Evolutionary conservation across 1,140 invertebrate species (phyloP).

Genomic region (Berghia stephanieae): DNA sequence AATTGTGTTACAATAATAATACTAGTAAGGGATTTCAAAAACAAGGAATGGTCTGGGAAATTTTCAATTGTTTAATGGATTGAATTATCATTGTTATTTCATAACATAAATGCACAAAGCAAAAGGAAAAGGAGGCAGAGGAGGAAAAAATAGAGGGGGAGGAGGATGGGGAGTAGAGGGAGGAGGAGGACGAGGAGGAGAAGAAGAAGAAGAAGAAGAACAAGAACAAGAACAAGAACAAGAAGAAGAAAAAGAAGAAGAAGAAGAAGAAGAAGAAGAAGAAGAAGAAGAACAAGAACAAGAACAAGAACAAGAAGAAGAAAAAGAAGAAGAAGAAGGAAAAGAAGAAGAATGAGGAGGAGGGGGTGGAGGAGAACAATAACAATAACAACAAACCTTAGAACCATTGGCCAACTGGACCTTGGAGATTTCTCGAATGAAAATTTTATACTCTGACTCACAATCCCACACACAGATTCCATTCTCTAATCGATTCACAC

Average conservation of each 20-base stretch:
- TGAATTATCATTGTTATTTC: neutral
- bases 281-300: neutral
- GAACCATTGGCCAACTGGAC: conserved; percentile 36
- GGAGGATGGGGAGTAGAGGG: too few relatives aligned
- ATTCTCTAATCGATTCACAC: neutral
- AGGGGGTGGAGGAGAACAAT: neutral
- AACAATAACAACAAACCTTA: conserved; percentile 29
- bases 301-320: neutral
- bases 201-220: too few relatives aligned
- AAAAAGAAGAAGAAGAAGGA: too few relatives aligned
- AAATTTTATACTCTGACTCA: conserved; percentile 28
- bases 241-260: neutral
- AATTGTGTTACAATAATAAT: too few relatives aligned
- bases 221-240: neutral
- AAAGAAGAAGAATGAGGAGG: neutral
- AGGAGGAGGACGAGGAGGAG: neutral
- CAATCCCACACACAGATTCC: conserved; percentile 32
- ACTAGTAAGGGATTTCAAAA: too few relatives aligned
- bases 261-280: neutral
- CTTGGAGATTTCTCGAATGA: conserved; percentile 33
- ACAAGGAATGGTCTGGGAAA: too few relatives aligned
- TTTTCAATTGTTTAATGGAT: neutral
- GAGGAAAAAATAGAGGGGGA: too few relatives aligned
- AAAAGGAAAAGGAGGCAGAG: too few relatives aligned
- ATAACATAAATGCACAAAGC: neutral